These are phyloP conservation scores for Oophaga sylvatica DNA, from an alignment of 2,797 vertebrate genomes.

Conservation along the genomic window DNA sequence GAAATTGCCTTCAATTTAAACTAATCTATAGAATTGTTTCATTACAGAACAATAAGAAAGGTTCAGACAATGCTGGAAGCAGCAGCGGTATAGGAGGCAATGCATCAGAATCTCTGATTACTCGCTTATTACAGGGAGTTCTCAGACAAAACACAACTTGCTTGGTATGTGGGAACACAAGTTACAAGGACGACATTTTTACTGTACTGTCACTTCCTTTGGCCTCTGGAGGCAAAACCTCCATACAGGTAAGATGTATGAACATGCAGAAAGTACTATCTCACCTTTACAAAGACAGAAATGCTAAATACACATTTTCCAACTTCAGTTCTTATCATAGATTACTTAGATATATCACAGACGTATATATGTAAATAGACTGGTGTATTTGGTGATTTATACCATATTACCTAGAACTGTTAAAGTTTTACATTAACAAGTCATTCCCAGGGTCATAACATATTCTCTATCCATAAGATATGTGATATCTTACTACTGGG, in stretches of 20 bases:
- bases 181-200: slow-evolving; percentile 77
- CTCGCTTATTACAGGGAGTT: slow-evolving; percentile 81
- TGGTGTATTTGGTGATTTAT: not conserved
- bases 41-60: slow-evolving; percentile 21
- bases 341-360: not conserved
- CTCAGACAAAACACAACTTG: slow-evolving; percentile 77
- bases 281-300: not conserved
- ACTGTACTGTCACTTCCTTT: slow-evolving; percentile 84
- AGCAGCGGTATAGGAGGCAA: not conserved
- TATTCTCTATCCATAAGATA: too few relatives aligned
- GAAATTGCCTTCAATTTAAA: not conserved
- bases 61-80: not conserved
- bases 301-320: not conserved
- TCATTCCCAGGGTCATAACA: too few relatives aligned
- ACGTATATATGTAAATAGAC: not conserved
- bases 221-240: slow-evolving; percentile 73
- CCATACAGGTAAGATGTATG: slow-evolving; percentile 78
- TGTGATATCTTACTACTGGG: too few relatives aligned
- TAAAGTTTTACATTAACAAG: too few relatives aligned
- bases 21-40: not conserved
- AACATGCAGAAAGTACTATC: too few relatives aligned
- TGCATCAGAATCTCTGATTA: slow-evolving; percentile 73
- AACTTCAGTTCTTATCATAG: too few relatives aligned
- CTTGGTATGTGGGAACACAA: slow-evolving; percentile 75
- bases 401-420: not conserved